Percentiles rank a stretch among this genome's conserved stretches.
phyloP scores from a whole-genome alignment of 2,888 invertebrate species.

The Erebia palarica region DNA sequence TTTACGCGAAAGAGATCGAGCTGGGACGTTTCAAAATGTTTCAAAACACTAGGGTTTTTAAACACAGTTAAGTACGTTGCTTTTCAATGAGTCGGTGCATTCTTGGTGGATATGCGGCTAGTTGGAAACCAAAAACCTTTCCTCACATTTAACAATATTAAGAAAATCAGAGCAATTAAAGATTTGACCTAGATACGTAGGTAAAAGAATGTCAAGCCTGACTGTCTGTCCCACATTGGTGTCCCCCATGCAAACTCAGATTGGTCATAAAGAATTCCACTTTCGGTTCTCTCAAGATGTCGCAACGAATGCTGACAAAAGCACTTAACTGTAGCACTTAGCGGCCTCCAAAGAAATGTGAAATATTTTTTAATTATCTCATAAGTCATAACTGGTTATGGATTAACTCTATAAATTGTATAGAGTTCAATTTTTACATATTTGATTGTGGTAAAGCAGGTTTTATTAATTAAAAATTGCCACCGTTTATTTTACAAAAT shows the following conservation, averaged over 20 bases:
- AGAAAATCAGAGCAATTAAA: too few species aligned
- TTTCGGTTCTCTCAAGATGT: conserved; percentile 16
- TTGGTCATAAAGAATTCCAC: conserved; percentile 11
- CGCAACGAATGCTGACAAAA: conserved; percentile 1
- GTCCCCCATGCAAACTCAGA: neutral
- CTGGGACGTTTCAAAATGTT: too few species aligned
- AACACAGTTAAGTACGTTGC: too few species aligned
- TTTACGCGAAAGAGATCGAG: too few species aligned
- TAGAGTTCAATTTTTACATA: conserved; percentile 24
- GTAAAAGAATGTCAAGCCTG: conserved; percentile 3
- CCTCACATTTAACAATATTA: too few species aligned
- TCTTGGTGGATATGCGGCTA: too few species aligned
- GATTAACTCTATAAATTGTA: conserved; percentile 13
- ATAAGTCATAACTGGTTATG: conserved; percentile 21
- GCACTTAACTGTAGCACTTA: conserved; percentile 12
- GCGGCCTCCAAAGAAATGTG: conserved; percentile 22
- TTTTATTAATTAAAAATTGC: conserved; percentile 14
- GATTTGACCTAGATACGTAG: too few species aligned
- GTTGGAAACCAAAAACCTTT: too few species aligned
- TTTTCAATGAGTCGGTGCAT: too few species aligned
- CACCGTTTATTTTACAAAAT: conserved; percentile 4
- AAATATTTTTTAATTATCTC: conserved; percentile 26
- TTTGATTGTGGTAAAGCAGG: conserved; percentile 22
- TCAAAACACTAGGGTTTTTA: too few species aligned
- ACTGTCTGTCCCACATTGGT: conserved; percentile 7